These are phyloP conservation scores for Trichomycterus rosablanca DNA, from an alignment of 2,113 vertebrate genomes.

Conservation along the genomic window DNA sequence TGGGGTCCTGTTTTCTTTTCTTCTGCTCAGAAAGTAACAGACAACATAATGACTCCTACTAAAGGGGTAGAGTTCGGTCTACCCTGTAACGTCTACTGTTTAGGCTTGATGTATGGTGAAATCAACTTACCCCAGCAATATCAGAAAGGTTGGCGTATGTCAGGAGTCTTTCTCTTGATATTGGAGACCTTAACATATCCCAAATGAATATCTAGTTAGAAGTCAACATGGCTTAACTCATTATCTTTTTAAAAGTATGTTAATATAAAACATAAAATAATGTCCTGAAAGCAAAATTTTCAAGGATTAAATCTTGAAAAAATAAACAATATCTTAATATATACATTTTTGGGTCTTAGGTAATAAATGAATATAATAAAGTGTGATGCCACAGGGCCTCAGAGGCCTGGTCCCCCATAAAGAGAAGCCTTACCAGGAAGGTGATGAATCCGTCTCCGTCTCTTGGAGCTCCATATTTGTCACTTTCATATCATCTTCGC, in stretches of 20 bases:
- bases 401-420: neutral
- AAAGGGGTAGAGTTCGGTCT: constrained; percentile 21
- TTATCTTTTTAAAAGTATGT: neutral
- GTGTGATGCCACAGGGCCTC: neutral
- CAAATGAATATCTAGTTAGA: neutral
- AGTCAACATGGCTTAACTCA: neutral
- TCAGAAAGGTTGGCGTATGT: constrained; percentile 51
- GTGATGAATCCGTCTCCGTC: constrained; percentile 44
- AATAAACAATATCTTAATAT: too few species aligned
- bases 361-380: too few species aligned
- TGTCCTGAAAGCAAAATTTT: neutral
- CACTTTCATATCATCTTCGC: constrained; percentile 52
- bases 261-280: neutral
- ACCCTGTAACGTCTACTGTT: constrained; percentile 2
- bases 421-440: constrained; percentile 61
- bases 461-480: constrained; percentile 64
- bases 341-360: too few species aligned
- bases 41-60: constrained; percentile 23
- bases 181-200: constrained; percentile 47
- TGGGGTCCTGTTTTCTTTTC: constrained; percentile 71
- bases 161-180: constrained; percentile 46
- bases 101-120: neutral
- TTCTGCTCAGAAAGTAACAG: constrained; percentile 61
- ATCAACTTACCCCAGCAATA: constrained; percentile 60
- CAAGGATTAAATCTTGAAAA: too few species aligned